Conservation (phyloP, 1,140 invertebrate genomes). For the Drosophila erecta region DNA sequence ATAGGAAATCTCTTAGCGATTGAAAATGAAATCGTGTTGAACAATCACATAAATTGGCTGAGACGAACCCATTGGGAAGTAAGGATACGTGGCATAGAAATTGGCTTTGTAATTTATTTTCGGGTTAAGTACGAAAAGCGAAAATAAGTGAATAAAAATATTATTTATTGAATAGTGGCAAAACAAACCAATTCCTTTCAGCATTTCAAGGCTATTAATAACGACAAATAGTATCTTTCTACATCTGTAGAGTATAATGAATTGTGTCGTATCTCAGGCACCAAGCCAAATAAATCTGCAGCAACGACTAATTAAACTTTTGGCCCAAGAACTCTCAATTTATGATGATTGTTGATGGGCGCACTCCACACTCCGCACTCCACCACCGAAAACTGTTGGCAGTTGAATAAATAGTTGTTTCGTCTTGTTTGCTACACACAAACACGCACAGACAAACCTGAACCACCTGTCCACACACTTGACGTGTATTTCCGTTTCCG, state of each 20-base stretch:
- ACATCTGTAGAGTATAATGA: constrained; percentile 20
- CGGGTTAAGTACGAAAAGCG: no score
- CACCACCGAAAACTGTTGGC: constrained; percentile 53
- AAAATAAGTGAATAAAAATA: not conserved
- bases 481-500: constrained; percentile 80
- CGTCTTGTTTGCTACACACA: constrained; percentile 41
- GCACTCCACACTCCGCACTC: constrained; percentile 3
- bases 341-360: constrained; percentile 48
- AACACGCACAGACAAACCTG: not conserved
- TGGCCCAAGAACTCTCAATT: constrained; percentile 19
- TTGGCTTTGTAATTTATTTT: not conserved
- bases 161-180: no score
- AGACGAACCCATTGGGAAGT: not conserved
- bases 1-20: constrained; percentile 36
- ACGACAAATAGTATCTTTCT: not conserved
- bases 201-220: constrained; percentile 1
- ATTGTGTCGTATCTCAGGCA: constrained; percentile 31
- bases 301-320: constrained; percentile 64
- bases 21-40: constrained; percentile 26
- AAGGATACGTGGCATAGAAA: not conserved
- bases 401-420: constrained; percentile 78
- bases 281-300: constrained; percentile 40
- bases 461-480: constrained; percentile 70
- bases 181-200: no score
- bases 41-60: constrained; percentile 38